Conservation (phyloP, 2,888 invertebrate species). For the Orchesellides sinensis region DNA sequence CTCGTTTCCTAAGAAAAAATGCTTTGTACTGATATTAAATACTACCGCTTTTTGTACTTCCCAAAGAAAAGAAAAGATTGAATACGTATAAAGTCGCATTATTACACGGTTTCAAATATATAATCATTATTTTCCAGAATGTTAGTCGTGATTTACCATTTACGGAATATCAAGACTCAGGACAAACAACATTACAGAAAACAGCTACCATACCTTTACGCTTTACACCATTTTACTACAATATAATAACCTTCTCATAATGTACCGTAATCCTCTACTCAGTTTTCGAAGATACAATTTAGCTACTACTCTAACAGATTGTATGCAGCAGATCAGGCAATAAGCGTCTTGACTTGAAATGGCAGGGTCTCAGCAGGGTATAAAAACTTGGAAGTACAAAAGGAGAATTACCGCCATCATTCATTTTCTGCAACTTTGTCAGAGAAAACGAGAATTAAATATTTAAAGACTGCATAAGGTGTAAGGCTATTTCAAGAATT, state of each 20-base stretch:
- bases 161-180: constrained; percentile 50
- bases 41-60: too few species aligned
- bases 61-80: too few species aligned
- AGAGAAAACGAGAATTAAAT: too few species aligned
- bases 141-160: constrained; percentile 55
- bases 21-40: constrained; percentile 12
- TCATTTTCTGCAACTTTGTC: constrained; percentile 8
- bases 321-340: too few species aligned
- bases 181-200: constrained; percentile 28
- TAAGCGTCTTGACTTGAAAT: background rate
- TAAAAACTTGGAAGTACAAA: constrained; percentile 30
- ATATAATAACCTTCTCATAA: background rate
- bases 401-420: constrained; percentile 53
- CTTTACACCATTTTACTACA: constrained; percentile 7
- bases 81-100: background rate
- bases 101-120: background rate
- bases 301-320: constrained; percentile 13
- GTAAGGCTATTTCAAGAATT: background rate
- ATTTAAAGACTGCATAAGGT: constrained; percentile 3
- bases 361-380: constrained; percentile 47
- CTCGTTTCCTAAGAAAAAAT: background rate
- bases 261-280: constrained; percentile 49
- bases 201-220: background rate
- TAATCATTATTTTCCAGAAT: constrained; percentile 50
- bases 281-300: constrained; percentile 17